Conservation (phyloP, 2,113 vertebrate species). For the Beaufortia kweichowensis region DNA sequence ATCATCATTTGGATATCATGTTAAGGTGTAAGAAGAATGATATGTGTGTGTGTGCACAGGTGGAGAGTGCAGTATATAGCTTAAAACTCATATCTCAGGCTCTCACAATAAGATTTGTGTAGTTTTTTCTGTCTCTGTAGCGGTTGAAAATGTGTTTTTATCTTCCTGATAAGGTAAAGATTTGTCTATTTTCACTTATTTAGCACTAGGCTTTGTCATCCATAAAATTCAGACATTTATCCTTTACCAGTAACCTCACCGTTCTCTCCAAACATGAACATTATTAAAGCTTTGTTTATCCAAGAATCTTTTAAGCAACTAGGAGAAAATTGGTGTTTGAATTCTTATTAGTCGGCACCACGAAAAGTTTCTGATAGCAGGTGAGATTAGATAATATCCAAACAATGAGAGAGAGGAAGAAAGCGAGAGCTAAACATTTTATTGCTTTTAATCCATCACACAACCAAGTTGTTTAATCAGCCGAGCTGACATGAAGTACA, state of each 20-base stretch:
- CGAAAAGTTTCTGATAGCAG: not conserved
- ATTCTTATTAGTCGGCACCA: not conserved
- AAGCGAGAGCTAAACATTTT: not conserved
- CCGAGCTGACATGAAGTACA: slow-evolving; percentile 1
- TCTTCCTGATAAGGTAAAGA: not conserved
- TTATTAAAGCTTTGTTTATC: slow-evolving; percentile 29
- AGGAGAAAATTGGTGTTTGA: not conserved
- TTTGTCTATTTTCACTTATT: slow-evolving; percentile 44
- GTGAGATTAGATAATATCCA: not conserved
- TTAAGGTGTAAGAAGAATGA: slow-evolving; percentile 45
- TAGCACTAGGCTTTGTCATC: slow-evolving; percentile 36
- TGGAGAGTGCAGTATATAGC: slow-evolving; percentile 16
- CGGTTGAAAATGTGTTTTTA: not conserved
- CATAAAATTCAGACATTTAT: slow-evolving; percentile 16
- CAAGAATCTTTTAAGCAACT: not conserved
- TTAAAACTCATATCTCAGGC: slow-evolving; percentile 23
- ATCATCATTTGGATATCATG: slow-evolving; percentile 61
- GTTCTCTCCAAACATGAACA: slow-evolving; percentile 8
- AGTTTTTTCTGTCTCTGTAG: not conserved
- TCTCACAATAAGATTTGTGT: slow-evolving; percentile 21
- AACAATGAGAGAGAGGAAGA: not conserved
- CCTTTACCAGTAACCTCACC: not conserved
- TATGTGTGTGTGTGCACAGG: slow-evolving; percentile 17
- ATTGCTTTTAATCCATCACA: not conserved
- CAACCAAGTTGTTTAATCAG: slow-evolving; percentile 22